These are phyloP conservation scores for Dissostichus mawsoni DNA, from an alignment of 2,113 vertebrate species.

Conservation along the genomic window DNA sequence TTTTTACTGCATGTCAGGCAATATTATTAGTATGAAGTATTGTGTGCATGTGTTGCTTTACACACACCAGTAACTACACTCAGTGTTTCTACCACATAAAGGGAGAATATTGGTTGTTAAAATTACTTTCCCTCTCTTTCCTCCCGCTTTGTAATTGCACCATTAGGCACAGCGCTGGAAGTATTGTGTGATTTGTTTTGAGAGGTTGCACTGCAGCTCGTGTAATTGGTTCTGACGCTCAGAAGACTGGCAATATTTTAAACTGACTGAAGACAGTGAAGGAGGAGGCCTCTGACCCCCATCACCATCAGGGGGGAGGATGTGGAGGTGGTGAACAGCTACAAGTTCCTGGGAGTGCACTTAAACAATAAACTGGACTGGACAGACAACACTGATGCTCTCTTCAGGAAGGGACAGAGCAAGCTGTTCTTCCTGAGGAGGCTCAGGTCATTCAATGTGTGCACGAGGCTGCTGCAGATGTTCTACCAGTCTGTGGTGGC, in stretches of 20 bases:
- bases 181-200: conserved; percentile 48
- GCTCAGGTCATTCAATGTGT: too few relatives aligned
- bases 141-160: conserved; percentile 25
- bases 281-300: too few relatives aligned
- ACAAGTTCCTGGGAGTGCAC: too few relatives aligned
- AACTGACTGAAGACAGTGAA: conserved; percentile 21
- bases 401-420: too few relatives aligned
- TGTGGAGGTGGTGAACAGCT: too few relatives aligned
- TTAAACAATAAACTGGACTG: too few relatives aligned
- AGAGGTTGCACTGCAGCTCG: conserved; percentile 28
- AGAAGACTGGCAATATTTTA: conserved; percentile 44
- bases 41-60: not conserved
- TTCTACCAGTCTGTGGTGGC: too few relatives aligned
- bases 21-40: not conserved
- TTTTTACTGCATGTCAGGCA: not conserved
- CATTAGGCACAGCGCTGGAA: conserved; percentile 34
- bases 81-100: conserved; percentile 9
- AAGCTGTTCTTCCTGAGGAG: too few relatives aligned
- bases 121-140: not conserved
- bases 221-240: conserved; percentile 53
- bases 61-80: conserved; percentile 9
- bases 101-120: conserved; percentile 19
- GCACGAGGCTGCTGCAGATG: too few relatives aligned
- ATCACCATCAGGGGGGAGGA: too few relatives aligned
- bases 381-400: too few relatives aligned